Base-by-base conservation (phyloP, 2,113 vertebrate species). In the Chrysochloris asiatica region DNA sequence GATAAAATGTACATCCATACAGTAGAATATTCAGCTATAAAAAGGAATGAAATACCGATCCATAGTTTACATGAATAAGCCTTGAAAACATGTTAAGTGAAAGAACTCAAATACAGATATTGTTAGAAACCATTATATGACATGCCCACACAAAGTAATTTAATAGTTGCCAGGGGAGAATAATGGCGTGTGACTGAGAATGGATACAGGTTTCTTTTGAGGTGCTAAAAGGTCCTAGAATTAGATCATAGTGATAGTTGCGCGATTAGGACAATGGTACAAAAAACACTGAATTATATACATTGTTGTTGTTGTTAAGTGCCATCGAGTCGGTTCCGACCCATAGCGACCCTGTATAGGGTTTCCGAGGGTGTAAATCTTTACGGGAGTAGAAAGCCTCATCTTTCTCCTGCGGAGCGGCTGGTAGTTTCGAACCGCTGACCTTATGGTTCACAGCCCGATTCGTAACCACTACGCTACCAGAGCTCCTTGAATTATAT, bases 251-350 rank as follows among this genome's bases (percentile, higher is more conserved):
- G 28, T 61, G 22, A 52, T 82, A 28, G 52, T 83, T n/a, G 47
- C 0, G 8, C 33, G 56, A 33, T 33, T 81, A 38, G 65, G 38
- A 82, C 45, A 81, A 81, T 76, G 75, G 9, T 50, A 77, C 77
- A 93, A 54, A 93, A 54, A 41, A 19, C 56, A 52, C 30, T 54
- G 63, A 84, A n/a, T n/a, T n/a, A n/a, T n/a, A n/a, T n/a, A n/a
- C n/a, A n/a, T n/a, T n/a, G n/a, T n/a, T n/a, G n/a, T n/a, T n/a
- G n/a, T n/a, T n/a, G n/a, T n/a, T n/a, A n/a, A n/a, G n/a, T n/a
- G n/a, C n/a, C n/a, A n/a, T n/a, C n/a, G n/a, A n/a, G n/a, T n/a
- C n/a, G n/a, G n/a, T n/a, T n/a, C n/a, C n/a, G n/a, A n/a, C n/a
- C n/a, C n/a, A n/a, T n/a, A n/a, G n/a, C n/a, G n/a, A n/a, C n/a